phyloP scores from a whole-genome alignment of 2,113 vertebrate species.

The Euleptes europaea region DNA sequence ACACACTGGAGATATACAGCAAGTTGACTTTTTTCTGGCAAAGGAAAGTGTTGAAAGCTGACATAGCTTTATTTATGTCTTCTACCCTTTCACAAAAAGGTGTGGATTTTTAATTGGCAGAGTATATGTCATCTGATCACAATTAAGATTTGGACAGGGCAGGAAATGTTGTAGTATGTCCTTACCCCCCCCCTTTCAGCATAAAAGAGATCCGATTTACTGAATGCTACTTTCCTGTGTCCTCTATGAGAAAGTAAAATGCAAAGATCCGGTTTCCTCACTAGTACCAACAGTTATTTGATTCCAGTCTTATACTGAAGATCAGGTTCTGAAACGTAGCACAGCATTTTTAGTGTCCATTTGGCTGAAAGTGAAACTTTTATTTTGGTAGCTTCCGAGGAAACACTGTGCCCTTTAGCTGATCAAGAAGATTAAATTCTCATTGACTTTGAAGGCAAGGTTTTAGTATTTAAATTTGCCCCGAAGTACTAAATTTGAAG shows the following conservation, averaged over 20 bases:
- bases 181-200: neutral
- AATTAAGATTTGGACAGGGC: neutral
- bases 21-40: neutral
- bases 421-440: constrained; percentile 3
- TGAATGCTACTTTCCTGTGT: constrained; percentile 8
- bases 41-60: neutral
- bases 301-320: neutral
- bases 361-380: neutral
- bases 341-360: neutral
- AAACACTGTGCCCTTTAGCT: neutral
- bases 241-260: constrained; percentile 13
- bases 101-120: neutral
- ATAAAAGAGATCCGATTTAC: constrained; percentile 1
- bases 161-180: neutral
- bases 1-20: neutral
- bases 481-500: constrained; percentile 29
- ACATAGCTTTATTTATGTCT: neutral
- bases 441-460: neutral
- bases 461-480: neutral
- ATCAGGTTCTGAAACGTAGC: neutral
- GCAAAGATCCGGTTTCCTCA: neutral
- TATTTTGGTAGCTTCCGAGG: neutral
- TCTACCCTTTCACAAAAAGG: neutral
- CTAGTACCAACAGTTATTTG: neutral
- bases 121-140: neutral